Evolutionary conservation across 2,113 vertebrate species (phyloP).

Genomic region (Pelmatolapia mariae): DNA sequence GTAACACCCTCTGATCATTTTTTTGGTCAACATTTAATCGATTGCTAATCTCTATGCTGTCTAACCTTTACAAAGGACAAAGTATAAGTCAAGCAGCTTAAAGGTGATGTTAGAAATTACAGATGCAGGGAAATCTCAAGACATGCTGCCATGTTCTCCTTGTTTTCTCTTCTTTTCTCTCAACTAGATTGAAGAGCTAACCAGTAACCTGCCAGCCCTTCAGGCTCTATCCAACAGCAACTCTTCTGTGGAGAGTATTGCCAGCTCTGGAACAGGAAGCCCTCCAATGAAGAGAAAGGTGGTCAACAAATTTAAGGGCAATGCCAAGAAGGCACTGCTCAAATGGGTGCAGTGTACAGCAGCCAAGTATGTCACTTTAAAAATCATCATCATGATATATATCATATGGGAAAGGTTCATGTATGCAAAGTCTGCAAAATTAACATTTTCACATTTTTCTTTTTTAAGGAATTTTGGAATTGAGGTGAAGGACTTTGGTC

Average conservation of each 20-base stretch:
- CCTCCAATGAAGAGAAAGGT: constrained; percentile 93
- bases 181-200: constrained; percentile 92
- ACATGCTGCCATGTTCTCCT: not conserved
- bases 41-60: not conserved
- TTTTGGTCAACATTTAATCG: not conserved
- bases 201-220: constrained; percentile 89
- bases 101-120: not conserved
- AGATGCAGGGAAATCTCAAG: not conserved
- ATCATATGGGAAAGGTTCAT: not conserved
- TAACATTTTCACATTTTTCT: not conserved
- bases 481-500: constrained; percentile 93
- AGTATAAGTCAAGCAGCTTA: not conserved
- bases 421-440: not conserved
- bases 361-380: constrained; percentile 77
- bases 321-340: constrained; percentile 89
- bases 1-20: not conserved
- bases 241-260: constrained; percentile 86
- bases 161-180: not conserved
- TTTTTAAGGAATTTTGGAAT: constrained; percentile 79
- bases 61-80: not conserved
- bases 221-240: constrained; percentile 84
- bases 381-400: not conserved
- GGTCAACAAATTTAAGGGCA: constrained; percentile 84
- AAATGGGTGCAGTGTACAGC: constrained; percentile 90
- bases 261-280: constrained; percentile 85